These are phyloP conservation scores for Gonioctena quinquepunctata DNA, from an alignment of 1,140 invertebrate species.

Conservation along the genomic window DNA sequence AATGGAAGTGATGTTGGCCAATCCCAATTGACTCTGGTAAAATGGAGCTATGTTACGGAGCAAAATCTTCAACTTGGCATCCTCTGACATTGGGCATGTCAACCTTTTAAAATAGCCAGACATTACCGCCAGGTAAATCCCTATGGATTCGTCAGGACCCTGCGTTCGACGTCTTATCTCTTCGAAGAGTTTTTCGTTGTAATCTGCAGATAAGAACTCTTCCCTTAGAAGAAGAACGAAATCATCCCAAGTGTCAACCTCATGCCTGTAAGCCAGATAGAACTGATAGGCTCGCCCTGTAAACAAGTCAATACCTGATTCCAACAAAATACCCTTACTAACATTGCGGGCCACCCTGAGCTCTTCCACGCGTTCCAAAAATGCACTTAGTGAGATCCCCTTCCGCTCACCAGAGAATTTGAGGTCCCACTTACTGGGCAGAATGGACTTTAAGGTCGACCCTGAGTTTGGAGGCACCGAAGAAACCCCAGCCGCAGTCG, in stretches of 20 bases:
- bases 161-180: neutral
- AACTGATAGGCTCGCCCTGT: constrained; percentile 41
- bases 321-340: constrained; percentile 23
- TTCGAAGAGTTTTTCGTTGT: neutral
- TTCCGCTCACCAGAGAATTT: neutral
- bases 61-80: constrained; percentile 10
- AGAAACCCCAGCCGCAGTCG: too few species aligned
- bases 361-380: constrained; percentile 41
- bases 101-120: constrained; percentile 39
- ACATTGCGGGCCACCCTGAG: constrained; percentile 33
- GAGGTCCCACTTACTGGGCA: neutral
- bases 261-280: constrained; percentile 30
- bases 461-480: neutral
- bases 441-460: neutral
- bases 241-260: constrained; percentile 37
- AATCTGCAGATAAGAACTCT: constrained; percentile 39
- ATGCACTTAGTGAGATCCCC: constrained; percentile 30
- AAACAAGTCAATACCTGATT: constrained; percentile 42
- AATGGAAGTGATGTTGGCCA: neutral
- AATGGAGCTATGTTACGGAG: constrained; percentile 3
- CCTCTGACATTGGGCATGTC: constrained; percentile 7
- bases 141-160: neutral
- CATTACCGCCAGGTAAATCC: constrained; percentile 40
- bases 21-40: neutral
- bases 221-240: constrained; percentile 24